Percentiles rank a stretch among this genome's conserved stretches.
Conservation (phyloP, 2,113 vertebrate genomes). For the Petrocephalus microphthalmus region DNA sequence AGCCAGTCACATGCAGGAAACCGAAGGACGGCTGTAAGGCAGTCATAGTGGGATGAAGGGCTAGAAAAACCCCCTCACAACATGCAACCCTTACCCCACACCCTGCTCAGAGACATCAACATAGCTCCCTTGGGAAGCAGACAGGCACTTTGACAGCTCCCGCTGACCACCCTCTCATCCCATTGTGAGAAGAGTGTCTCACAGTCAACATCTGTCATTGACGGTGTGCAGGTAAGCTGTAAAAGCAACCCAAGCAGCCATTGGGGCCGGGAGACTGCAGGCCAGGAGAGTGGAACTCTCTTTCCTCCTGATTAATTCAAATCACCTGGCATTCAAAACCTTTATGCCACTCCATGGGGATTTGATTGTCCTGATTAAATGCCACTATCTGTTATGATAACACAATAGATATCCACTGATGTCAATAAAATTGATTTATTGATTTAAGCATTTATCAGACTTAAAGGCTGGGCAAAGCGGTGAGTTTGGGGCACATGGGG, state of each 20-base stretch:
- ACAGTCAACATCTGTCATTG: not conserved
- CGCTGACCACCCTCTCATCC: no score
- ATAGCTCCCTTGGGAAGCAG: not conserved
- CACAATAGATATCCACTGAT: not conserved
- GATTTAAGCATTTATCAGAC: not conserved
- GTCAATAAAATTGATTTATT: not conserved
- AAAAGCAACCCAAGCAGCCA: slow-evolving; percentile 6
- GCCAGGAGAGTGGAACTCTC: not conserved
- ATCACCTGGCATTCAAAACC: not conserved
- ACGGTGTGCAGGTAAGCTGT: not conserved
- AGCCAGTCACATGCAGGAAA: not conserved
- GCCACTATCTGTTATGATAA: slow-evolving; percentile 5
- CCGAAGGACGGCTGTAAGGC: not conserved
- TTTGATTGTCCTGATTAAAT: not conserved
- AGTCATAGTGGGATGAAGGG: not conserved
- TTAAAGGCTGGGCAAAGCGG: not conserved
- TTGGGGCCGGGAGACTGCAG: not conserved
- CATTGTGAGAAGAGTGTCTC: not conserved
- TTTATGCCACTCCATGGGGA: not conserved
- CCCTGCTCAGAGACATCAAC: not conserved
- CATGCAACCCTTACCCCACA: not conserved
- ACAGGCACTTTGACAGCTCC: not conserved
- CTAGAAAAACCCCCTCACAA: not conserved
- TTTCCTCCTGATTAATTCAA: not conserved
- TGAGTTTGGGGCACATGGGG: not conserved